These are phyloP conservation scores for Alouatta palliata DNA, from an alignment of 2,113 vertebrate genomes.

Conservation along the genomic window DNA sequence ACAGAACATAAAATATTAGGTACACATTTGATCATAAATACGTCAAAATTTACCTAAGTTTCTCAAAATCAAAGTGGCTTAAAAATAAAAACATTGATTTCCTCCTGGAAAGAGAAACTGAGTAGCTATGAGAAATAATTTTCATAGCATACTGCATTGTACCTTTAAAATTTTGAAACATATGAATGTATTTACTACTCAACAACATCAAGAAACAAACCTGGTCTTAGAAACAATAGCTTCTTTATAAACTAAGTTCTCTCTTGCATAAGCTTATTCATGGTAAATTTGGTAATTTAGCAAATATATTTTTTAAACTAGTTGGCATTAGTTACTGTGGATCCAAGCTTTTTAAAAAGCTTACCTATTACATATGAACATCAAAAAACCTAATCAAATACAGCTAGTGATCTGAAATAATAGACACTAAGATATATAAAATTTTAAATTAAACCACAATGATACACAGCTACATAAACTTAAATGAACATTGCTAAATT, in stretches of 20 bases:
- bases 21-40: neutral
- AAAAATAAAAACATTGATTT: constrained; percentile 34
- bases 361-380: neutral
- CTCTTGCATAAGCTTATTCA: neutral
- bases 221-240: constrained; percentile 8
- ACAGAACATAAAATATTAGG: constrained; percentile 40
- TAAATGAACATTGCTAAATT: neutral
- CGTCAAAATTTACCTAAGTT: constrained; percentile 34
- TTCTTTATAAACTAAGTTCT: neutral
- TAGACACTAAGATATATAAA: neutral
- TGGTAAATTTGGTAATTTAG: neutral
- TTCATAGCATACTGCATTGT: neutral
- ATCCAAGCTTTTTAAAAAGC: constrained; percentile 7
- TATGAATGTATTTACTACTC: neutral
- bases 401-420: constrained; percentile 24
- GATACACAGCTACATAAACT: neutral
- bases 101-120: neutral
- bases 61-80: constrained; percentile 15
- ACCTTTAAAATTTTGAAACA: constrained; percentile 34
- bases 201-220: neutral
- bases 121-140: neutral
- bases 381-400: constrained; percentile 23
- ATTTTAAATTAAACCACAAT: neutral
- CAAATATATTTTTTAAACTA: neutral
- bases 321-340: neutral